phyloP scores from a whole-genome alignment of 1,140 invertebrate species.

The Colletes latitarsis region DNA sequence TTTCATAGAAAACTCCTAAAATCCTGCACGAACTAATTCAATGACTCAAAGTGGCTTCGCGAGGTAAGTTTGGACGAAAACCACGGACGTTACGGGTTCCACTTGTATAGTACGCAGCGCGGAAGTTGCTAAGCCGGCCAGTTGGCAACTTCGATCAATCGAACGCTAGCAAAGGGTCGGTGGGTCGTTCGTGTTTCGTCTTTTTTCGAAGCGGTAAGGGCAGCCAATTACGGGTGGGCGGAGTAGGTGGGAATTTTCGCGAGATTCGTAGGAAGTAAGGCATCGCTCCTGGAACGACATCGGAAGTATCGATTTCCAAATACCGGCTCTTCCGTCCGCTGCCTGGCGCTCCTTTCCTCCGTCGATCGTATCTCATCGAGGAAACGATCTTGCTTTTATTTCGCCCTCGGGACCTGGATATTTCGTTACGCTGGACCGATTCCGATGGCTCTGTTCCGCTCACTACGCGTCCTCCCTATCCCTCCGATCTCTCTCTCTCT shows the following conservation, averaged over 20 bases:
- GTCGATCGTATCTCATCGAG: conserved; percentile 51
- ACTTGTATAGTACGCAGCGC: too few species aligned
- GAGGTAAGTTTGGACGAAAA: too few species aligned
- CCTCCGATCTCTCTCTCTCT: background rate
- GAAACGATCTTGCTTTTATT: conserved; percentile 61
- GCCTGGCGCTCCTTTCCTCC: conserved; percentile 8
- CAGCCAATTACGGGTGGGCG: conserved; percentile 50
- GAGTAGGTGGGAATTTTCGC: conserved; percentile 54
- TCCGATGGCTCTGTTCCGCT: background rate
- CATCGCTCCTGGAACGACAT: conserved; percentile 53
- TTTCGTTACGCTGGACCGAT: conserved; percentile 49
- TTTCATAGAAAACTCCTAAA: too few species aligned
- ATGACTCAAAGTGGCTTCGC: too few species aligned
- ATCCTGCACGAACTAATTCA: too few species aligned
- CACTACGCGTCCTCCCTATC: background rate
- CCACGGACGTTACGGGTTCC: too few species aligned
- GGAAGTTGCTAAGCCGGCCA: too few species aligned
- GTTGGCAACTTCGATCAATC: too few species aligned
- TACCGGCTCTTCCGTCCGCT: conserved; percentile 47
- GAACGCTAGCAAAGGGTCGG: too few species aligned
- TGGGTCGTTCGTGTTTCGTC: too few species aligned
- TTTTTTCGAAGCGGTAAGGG: background rate
- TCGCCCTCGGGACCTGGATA: conserved; percentile 39
- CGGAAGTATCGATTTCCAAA: conserved; percentile 64
- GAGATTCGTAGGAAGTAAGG: conserved; percentile 37